phyloP scores from a whole-genome alignment of 2,888 invertebrate genomes.

The Biston betularia region DNA sequence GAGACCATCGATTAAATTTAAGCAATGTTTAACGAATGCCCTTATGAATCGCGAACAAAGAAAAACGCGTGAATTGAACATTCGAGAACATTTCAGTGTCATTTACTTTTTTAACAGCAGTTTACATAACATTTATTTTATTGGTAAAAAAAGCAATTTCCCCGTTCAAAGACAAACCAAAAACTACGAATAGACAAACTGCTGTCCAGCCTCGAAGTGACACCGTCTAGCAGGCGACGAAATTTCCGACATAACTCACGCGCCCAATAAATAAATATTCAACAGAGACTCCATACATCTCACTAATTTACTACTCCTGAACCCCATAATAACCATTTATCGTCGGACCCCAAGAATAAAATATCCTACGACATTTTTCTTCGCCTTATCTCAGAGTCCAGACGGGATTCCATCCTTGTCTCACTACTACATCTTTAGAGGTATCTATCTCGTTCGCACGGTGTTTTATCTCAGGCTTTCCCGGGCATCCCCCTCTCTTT shows the following conservation, averaged over 20 bases:
- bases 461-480: constrained; percentile 62
- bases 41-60: too few relatives aligned
- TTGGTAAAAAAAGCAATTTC: background rate
- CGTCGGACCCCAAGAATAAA: constrained; percentile 74
- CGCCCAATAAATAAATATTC: constrained; percentile 81
- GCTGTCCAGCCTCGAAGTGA: constrained; percentile 27
- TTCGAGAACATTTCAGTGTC: background rate
- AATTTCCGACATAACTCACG: constrained; percentile 62
- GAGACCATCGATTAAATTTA: too few relatives aligned
- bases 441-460: constrained; percentile 37
- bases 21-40: too few relatives aligned
- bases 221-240: constrained; percentile 22
- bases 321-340: constrained; percentile 84
- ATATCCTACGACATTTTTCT: constrained; percentile 83
- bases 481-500: constrained; percentile 58
- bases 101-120: too few relatives aligned
- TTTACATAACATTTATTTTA: background rate
- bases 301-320: constrained; percentile 82
- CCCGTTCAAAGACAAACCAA: background rate
- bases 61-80: too few relatives aligned
- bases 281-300: constrained; percentile 77
- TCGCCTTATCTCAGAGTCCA: constrained; percentile 80
- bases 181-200: constrained; percentile 35
- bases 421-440: constrained; percentile 39
- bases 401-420: constrained; percentile 63